These are phyloP conservation scores for Mimumesa dahlbomi DNA, from an alignment of 2,888 invertebrate genomes.

Conservation along the genomic window DNA sequence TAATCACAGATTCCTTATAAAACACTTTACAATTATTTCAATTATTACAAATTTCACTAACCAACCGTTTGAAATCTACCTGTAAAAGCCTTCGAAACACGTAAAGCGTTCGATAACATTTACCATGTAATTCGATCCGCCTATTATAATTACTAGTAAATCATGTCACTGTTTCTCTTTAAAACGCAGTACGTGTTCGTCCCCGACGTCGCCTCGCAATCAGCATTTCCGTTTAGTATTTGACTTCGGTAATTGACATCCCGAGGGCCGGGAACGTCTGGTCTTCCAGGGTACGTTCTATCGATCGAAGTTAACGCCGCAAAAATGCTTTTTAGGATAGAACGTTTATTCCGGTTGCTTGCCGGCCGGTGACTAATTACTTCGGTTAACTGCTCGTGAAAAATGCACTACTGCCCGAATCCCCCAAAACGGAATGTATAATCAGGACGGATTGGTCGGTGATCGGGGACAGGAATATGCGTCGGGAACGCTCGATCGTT, in stretches of 20 bases:
- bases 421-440: slow-evolving; percentile 71
- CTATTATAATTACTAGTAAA: no score
- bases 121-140: no score
- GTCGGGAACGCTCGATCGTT: slow-evolving; percentile 42
- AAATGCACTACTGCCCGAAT: slow-evolving; percentile 67
- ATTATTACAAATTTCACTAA: no score
- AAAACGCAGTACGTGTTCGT: not conserved
- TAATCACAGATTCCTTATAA: no score
- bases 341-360: slow-evolving; percentile 64
- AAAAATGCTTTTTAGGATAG: slow-evolving; percentile 49
- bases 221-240: slow-evolving; percentile 27
- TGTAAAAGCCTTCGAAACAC: no score
- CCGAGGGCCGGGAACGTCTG: slow-evolving; percentile 12
- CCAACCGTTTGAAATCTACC: no score
- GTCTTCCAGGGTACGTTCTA: slow-evolving; percentile 4
- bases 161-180: no score
- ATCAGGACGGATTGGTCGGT: slow-evolving; percentile 62
- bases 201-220: slow-evolving; percentile 3
- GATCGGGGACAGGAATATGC: slow-evolving; percentile 44
- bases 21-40: no score
- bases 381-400: slow-evolving; percentile 67
- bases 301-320: slow-evolving; percentile 41
- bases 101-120: no score
- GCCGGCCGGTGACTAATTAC: slow-evolving; percentile 64
- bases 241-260: slow-evolving; percentile 40